phyloP scores from a whole-genome alignment of 2,797 vertebrate genomes.

The Sebastes taczanowskii region DNA sequence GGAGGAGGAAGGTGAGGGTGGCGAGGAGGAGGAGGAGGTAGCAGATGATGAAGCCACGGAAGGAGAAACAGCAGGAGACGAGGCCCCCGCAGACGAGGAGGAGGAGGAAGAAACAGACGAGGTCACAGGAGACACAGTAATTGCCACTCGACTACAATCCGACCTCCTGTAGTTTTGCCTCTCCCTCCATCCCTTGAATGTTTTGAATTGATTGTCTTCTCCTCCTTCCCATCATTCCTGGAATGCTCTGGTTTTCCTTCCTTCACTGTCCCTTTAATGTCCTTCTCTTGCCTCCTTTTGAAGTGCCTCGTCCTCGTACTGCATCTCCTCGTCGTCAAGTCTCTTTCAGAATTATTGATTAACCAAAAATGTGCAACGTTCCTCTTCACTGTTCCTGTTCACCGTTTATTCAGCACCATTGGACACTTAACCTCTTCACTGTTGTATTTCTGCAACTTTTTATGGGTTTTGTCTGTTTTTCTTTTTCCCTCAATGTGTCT shows the following conservation, averaged over 20 bases:
- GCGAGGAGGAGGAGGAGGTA: slow-evolving; percentile 16
- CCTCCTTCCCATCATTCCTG: slow-evolving; percentile 38
- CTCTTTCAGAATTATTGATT: slow-evolving; percentile 23
- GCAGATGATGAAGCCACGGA: slow-evolving; percentile 38
- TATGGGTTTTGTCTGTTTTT: background rate
- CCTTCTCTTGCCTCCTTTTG: slow-evolving; percentile 40
- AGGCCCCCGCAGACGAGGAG: slow-evolving; percentile 37
- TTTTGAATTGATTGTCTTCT: slow-evolving; percentile 19
- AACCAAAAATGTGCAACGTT: slow-evolving; percentile 27
- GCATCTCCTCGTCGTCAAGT: slow-evolving; percentile 27
- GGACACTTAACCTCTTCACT: slow-evolving; percentile 23
- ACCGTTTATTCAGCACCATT: slow-evolving; percentile 4
- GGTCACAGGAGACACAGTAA: slow-evolving; percentile 75
- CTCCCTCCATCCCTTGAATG: slow-evolving; percentile 40
- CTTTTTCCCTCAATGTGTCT: background rate
- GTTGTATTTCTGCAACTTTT: slow-evolving; percentile 3
- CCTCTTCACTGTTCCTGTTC: background rate
- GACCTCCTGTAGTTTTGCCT: slow-evolving; percentile 18
- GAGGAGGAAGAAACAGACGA: slow-evolving; percentile 62
- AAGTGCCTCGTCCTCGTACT: slow-evolving; percentile 15
- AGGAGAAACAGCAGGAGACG: slow-evolving; percentile 40
- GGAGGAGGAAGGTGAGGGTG: slow-evolving; percentile 42
- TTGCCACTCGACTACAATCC: slow-evolving; percentile 43
- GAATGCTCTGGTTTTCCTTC: slow-evolving; percentile 43
- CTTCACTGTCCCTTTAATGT: slow-evolving; percentile 19